These are phyloP conservation scores for Paramisgurnus dabryanus DNA, from an alignment of 2,113 vertebrate species.

Conservation along the genomic window DNA sequence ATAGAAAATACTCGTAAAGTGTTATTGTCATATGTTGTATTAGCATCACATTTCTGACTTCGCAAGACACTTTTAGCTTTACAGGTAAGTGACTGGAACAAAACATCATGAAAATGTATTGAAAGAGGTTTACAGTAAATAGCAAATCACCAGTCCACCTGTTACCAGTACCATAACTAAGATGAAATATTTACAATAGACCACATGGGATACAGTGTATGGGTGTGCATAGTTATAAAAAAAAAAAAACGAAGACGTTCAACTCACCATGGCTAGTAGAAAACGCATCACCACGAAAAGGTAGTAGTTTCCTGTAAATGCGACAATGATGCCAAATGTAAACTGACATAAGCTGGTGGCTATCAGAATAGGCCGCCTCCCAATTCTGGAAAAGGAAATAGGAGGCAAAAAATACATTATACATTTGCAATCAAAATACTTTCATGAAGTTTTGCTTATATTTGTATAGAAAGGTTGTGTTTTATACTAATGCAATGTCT, in stretches of 20 bases:
- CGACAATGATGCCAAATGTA: constrained; percentile 79
- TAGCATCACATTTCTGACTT: not conserved
- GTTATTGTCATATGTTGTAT: not conserved
- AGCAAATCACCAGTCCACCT: not conserved
- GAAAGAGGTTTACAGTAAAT: not conserved
- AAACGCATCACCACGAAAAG: constrained; percentile 83
- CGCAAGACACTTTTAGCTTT: no score
- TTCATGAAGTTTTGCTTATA: not conserved
- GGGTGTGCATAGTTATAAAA: not conserved
- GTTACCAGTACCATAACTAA: not conserved
- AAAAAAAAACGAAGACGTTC: not conserved
- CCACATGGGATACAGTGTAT: not conserved
- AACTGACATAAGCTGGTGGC: constrained; percentile 83
- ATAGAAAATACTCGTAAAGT: not conserved
- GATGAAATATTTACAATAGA: not conserved
- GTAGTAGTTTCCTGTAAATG: constrained; percentile 85
- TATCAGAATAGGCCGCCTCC: constrained; percentile 83
- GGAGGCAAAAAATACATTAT: not conserved
- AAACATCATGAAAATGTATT: no score
- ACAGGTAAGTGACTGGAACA: not conserved
- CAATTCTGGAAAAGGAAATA: constrained; percentile 71
- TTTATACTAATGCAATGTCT: no score
- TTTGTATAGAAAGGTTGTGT: not conserved
- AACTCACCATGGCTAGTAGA: constrained; percentile 89
- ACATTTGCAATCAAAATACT: not conserved